Base-by-base conservation (phyloP, 2,797 vertebrate genomes). In the Sebastes itinus region DNA sequence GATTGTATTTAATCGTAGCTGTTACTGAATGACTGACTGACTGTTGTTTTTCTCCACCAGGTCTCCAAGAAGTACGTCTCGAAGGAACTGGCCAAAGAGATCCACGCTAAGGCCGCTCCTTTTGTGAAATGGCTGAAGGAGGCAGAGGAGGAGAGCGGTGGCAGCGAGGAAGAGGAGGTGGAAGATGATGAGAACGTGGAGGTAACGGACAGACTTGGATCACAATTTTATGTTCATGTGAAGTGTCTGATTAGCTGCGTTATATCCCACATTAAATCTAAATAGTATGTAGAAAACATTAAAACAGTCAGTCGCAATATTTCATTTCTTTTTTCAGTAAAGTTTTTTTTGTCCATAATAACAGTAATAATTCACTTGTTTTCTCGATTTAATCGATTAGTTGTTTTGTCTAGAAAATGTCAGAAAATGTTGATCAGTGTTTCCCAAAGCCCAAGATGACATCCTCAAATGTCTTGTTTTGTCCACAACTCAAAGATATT, bases 61-160 rank as follows among this genome's bases (percentile, higher is more conserved):
- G 96, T 97, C 80, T 99, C 98, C 55, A 99, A 99, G 95, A 99
- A 99, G 90, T 99, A 99, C 0, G 97, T 99, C 89, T 98, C 98
- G 73, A 99, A 99, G 95, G 99, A 99, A 30, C 97, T 99, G 89
- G 98, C 98, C 95, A 99, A 99, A 97, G 99, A 99, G 95, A 99
- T 99, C 86, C 97, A 97, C 87, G 95, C 97, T 87, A 99, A 97
- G 96, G 98, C 98, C 3, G 97, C 98, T 86, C 98, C 98, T 12
- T 99, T 99, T 91, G 96, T 99, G 91, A 99, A 98, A 88, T 99
- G 99, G 98, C 96, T 99, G 81, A 99, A 99, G 90, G 98, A 99
- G 94, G 99, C 99, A 1, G 98, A 99, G 91, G 98, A 99, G 87
- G 99, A 99, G 94, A 99, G 98, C 72, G 98, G 97, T 80, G 98